Percentiles rank a stretch among this genome's conserved stretches.
Evolutionary conservation across 2,888 invertebrate species (phyloP).

Genomic region (Octodonta nipae): DNA sequence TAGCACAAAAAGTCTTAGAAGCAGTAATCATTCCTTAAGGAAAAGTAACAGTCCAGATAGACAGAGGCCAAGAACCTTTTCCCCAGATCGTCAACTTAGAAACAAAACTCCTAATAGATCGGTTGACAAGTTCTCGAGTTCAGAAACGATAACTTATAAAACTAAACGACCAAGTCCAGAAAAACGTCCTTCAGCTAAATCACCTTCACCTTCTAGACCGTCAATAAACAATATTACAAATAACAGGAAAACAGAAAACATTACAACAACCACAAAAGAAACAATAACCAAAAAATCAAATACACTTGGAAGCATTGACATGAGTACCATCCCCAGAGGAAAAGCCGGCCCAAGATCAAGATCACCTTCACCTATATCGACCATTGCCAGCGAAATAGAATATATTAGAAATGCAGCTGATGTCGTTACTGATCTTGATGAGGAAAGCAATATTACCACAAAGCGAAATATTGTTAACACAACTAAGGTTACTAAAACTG

Average conservation of each 20-base stretch:
- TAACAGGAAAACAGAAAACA: background rate
- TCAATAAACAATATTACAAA: conserved; percentile 8
- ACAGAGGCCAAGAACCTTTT: conserved; percentile 19
- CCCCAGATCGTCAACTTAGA: conserved; percentile 22
- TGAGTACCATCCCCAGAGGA: conserved; percentile 22
- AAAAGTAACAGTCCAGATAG: conserved; percentile 38
- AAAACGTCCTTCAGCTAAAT: conserved; percentile 8
- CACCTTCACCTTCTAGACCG: conserved; percentile 8
- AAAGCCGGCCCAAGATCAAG: conserved; percentile 19
- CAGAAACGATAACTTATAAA: conserved; percentile 21
- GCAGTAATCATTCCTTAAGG: conserved; percentile 41
- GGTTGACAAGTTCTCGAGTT: conserved; percentile 19
- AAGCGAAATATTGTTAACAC: conserved; percentile 11
- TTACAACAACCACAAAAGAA: conserved; percentile 8
- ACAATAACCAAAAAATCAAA: conserved; percentile 17
- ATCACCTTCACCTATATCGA: conserved; percentile 24
- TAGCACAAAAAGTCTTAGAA: conserved; percentile 36
- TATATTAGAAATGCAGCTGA: conserved; percentile 25
- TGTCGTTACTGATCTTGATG: conserved; percentile 29
- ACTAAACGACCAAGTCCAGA: conserved; percentile 9
- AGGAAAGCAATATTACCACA: conserved; percentile 17
- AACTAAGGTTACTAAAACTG: conserved; percentile 7
- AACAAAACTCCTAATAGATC: conserved; percentile 22
- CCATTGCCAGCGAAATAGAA: conserved; percentile 43
- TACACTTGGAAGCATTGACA: conserved; percentile 17